These are phyloP conservation scores for Nycticryphes semicollaris DNA, from an alignment of 2,113 vertebrate species.

Conservation along the genomic window DNA sequence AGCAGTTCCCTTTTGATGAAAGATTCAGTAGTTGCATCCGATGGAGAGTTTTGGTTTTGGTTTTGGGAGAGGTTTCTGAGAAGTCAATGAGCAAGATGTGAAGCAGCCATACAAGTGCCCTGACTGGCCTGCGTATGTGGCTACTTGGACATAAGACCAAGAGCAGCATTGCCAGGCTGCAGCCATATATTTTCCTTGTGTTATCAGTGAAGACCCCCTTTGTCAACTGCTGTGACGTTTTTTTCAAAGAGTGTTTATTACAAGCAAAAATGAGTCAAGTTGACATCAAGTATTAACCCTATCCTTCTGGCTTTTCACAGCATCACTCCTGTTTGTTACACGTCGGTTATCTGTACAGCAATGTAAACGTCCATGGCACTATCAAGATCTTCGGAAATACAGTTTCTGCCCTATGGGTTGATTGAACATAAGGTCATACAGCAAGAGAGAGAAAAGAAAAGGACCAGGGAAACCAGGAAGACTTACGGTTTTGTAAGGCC, in stretches of 20 bases:
- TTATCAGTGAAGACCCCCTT: background rate
- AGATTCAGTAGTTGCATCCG: background rate
- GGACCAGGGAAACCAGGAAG: background rate
- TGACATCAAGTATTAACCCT: background rate
- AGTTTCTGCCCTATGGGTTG: background rate
- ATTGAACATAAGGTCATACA: background rate
- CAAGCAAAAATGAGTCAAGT: background rate
- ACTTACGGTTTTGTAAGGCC: background rate
- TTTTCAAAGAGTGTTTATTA: background rate
- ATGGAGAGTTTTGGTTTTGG: background rate
- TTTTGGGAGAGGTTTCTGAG: background rate
- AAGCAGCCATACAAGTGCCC: background rate
- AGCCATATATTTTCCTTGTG: background rate
- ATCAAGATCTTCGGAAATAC: background rate
- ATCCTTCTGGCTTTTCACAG: background rate
- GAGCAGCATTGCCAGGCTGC: background rate
- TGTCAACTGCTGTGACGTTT: background rate
- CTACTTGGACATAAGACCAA: background rate
- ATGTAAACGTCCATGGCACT: background rate
- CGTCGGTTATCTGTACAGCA: background rate
- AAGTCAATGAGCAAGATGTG: background rate
- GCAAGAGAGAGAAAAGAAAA: background rate
- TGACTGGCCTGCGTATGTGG: background rate
- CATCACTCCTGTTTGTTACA: background rate
- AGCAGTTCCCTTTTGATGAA: background rate